A percentile compares a stretch with the other conserved stretches of the same genome.
phyloP scores from a whole-genome alignment of 2,797 vertebrate species.

The Manis javanica region DNA sequence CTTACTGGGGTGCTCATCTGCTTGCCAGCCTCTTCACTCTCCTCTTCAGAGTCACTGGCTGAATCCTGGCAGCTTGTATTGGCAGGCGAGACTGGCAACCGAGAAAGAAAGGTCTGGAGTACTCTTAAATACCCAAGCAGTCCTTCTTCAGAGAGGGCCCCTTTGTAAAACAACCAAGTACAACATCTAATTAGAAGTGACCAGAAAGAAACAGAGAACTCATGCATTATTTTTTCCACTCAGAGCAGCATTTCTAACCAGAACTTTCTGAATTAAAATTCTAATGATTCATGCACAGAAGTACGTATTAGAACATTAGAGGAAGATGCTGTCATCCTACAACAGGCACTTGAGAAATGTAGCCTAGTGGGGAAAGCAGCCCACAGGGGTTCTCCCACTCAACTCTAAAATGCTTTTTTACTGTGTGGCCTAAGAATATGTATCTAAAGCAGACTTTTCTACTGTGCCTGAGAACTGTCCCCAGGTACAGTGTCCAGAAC shows the following conservation, averaged over 20 bases:
- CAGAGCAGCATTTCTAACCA: not conserved
- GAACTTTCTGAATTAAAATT: not conserved
- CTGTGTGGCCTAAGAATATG: not conserved
- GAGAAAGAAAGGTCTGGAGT: slow-evolving; percentile 93
- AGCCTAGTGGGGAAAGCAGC: fast-evolving
- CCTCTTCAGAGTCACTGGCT: slow-evolving; percentile 95
- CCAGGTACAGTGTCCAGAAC: not conserved
- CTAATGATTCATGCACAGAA: fast-evolving
- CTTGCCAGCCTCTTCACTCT: slow-evolving; percentile 91
- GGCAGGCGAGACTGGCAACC: slow-evolving; percentile 92
- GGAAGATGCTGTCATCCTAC: fast-evolving
- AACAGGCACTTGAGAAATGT: fast-evolving
- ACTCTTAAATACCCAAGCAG: slow-evolving; percentile 94
- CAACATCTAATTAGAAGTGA: fast-evolving
- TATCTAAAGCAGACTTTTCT: not conserved
- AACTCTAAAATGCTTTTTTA: not conserved
- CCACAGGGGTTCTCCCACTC: fast-evolving
- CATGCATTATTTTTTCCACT: not conserved
- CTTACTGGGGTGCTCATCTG: slow-evolving; percentile 88
- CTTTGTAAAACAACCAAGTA: slow-evolving; percentile 78
- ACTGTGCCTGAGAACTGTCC: not conserved
- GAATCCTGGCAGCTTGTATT: slow-evolving; percentile 89
- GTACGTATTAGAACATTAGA: not conserved
- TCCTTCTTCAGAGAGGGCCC: slow-evolving; percentile 94
- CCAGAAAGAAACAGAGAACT: not conserved